These are phyloP conservation scores for Notamacropus eugenii DNA, from an alignment of 2,797 vertebrate genomes.

Conservation along the genomic window DNA sequence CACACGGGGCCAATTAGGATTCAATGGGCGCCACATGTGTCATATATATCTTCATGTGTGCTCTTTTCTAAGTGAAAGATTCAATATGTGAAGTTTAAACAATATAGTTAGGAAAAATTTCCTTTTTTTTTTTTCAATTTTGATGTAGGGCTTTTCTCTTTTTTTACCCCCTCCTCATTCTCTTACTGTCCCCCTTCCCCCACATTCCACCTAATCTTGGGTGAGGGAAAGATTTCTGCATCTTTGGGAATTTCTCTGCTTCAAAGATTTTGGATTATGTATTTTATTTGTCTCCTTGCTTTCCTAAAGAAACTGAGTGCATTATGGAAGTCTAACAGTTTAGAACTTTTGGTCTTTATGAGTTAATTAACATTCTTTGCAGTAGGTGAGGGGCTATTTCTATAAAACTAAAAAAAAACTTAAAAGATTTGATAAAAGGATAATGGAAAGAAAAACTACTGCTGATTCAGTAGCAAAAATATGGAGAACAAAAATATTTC, in stretches of 20 bases:
- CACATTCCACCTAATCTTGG: neutral
- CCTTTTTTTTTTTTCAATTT: neutral
- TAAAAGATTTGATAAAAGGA: neutral
- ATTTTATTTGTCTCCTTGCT: neutral
- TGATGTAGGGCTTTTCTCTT: neutral
- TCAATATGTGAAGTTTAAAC: neutral
- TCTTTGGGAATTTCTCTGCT: constrained; percentile 26
- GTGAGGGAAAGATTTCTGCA: neutral
- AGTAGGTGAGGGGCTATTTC: constrained; percentile 1
- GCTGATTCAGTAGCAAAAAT: constrained; percentile 27
- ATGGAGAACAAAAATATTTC: constrained; percentile 32
- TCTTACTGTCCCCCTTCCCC: neutral
- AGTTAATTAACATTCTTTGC: constrained; percentile 34
- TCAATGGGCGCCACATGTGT: neutral
- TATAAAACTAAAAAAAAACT: neutral
- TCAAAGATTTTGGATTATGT: neutral
- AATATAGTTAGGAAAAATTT: neutral
- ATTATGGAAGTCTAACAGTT: constrained; percentile 21
- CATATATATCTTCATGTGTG: neutral
- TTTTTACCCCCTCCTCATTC: neutral
- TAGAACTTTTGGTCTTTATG: constrained; percentile 3
- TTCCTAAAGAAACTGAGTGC: neutral
- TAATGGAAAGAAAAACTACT: constrained; percentile 22
- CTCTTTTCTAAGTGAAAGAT: neutral
- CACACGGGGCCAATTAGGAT: neutral